Percentiles rank a stretch among this genome's conserved stretches.
phyloP scores from a whole-genome alignment of 2,113 vertebrate genomes.

The Psilopsiagon aurifrons region DNA sequence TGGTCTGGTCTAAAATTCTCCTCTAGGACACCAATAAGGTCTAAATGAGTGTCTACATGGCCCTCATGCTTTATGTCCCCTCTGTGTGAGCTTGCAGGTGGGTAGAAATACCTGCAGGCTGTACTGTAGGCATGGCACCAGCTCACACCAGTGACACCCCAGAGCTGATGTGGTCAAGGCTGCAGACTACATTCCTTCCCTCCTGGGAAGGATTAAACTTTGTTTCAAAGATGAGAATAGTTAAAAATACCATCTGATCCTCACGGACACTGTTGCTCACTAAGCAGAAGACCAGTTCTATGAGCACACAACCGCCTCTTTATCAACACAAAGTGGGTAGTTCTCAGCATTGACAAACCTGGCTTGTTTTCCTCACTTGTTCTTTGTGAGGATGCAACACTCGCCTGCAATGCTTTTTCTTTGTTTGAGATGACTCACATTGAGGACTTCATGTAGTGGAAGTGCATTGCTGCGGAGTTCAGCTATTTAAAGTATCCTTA shows the following conservation, averaged over 20 bases:
- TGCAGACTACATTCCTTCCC: not conserved
- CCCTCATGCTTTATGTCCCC: not conserved
- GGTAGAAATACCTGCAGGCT: not conserved
- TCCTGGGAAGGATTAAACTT: not conserved
- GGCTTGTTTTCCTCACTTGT: not conserved
- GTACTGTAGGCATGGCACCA: not conserved
- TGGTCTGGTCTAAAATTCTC: not conserved
- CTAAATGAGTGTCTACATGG: not conserved
- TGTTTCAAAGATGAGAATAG: not conserved
- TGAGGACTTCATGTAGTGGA: not conserved
- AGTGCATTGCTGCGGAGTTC: not conserved
- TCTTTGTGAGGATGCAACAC: not conserved
- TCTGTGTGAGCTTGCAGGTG: not conserved
- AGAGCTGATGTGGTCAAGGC: not conserved
- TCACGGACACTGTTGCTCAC: not conserved
- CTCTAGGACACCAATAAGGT: not conserved
- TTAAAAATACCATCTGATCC: not conserved
- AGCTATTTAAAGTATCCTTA: not conserved
- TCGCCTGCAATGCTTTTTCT: not conserved
- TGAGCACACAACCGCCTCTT: not conserved
- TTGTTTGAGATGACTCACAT: not conserved
- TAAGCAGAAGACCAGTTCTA: not conserved
- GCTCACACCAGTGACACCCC: not conserved
- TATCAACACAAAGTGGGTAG: rapidly evolving
- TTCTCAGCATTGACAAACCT: not conserved